phyloP scores from a whole-genome alignment of 2,113 vertebrate genomes.

The Hydropotes inermis region DNA sequence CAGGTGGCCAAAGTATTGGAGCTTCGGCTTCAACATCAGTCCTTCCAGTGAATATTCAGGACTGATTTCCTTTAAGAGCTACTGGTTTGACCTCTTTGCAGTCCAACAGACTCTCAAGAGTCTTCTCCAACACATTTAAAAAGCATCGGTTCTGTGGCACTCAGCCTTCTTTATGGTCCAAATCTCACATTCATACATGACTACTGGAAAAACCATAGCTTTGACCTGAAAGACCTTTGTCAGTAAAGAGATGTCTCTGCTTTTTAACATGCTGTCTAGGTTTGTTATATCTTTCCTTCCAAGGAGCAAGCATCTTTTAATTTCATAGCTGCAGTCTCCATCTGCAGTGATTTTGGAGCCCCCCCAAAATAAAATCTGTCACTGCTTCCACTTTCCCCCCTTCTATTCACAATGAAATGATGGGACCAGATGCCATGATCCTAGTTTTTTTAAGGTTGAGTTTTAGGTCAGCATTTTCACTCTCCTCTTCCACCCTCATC shows the following conservation, averaged over 20 bases:
- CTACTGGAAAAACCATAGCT: background rate
- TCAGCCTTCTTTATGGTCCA: background rate
- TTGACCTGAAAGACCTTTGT: background rate
- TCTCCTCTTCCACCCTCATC: background rate
- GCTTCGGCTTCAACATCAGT: background rate
- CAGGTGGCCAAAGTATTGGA: background rate
- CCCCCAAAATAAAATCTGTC: background rate
- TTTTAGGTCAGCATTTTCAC: background rate
- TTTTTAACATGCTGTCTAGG: background rate
- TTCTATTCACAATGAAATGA: background rate
- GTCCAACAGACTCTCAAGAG: background rate
- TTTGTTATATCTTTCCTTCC: background rate
- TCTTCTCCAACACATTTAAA: background rate
- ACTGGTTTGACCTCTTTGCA: background rate
- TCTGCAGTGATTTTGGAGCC: background rate
- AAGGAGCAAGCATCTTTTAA: background rate
- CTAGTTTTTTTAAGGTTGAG: background rate
- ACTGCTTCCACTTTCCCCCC: background rate
- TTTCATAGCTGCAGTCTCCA: background rate
- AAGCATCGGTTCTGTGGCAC: background rate
- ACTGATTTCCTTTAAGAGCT: background rate
- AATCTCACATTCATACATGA: background rate
- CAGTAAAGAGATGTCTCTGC: background rate
- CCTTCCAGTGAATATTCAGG: background rate
- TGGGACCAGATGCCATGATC: background rate